Evolutionary conservation across 2,888 invertebrate species (phyloP).

Genomic region (Acanthosepion esculentum): DNA sequence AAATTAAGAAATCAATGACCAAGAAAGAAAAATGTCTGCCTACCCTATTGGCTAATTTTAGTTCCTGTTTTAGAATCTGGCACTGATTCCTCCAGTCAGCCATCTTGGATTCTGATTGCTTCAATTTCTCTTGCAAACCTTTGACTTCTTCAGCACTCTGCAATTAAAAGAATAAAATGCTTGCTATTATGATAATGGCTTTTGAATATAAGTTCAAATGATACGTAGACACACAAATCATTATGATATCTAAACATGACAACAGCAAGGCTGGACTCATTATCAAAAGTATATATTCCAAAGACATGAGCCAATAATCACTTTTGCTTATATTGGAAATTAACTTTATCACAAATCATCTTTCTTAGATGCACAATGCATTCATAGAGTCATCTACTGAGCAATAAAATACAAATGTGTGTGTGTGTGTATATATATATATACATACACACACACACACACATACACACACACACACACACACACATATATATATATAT

Average conservation of each 20-base stretch:
- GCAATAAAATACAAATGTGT: too few species aligned
- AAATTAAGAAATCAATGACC: not conserved
- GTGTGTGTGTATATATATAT: too few species aligned
- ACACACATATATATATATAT: too few species aligned
- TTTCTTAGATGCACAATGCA: too few species aligned
- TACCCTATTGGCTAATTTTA: constrained; percentile 73
- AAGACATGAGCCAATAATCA: not conserved
- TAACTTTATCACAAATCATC: not conserved
- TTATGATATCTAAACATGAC: not conserved
- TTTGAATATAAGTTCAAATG: not conserved
- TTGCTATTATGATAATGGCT: not conserved
- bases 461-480: too few species aligned
- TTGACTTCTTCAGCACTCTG: constrained; percentile 56
- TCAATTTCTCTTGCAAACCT: constrained; percentile 70
- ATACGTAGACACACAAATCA: not conserved
- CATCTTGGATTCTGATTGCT: constrained; percentile 68
- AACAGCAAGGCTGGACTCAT: not conserved
- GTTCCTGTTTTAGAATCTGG: constrained; percentile 70
- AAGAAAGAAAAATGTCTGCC: not conserved
- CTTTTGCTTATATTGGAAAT: too few species aligned
- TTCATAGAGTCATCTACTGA: too few species aligned
- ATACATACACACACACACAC: too few species aligned
- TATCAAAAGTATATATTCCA: not conserved
- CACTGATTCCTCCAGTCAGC: constrained; percentile 72
- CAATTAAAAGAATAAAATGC: not conserved